Conservation (phyloP, 2,888 invertebrate species). For the Caenorhabditis doughertyi region DNA sequence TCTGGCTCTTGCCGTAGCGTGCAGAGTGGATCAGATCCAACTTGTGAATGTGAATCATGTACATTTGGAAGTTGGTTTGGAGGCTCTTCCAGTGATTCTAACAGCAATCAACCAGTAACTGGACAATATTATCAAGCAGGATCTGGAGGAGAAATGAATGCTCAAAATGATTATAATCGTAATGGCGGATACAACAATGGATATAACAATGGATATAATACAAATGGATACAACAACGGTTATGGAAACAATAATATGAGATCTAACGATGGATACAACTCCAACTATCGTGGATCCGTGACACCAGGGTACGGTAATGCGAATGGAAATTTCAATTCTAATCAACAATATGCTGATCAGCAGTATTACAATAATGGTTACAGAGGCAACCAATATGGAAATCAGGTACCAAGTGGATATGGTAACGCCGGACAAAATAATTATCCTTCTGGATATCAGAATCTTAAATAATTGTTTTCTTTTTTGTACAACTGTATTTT, state of each 20-base stretch:
- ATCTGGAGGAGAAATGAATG: conserved; percentile 37
- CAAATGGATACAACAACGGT: conserved; percentile 19
- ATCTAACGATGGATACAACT: conserved; percentile 33
- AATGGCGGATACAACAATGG: conserved; percentile 16
- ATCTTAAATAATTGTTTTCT: conserved; percentile 16
- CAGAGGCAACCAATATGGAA: conserved; percentile 45
- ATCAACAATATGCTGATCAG: conserved; percentile 39
- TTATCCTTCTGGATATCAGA: conserved; percentile 50
- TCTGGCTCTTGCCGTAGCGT: conserved; percentile 52
- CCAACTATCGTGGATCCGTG: conserved; percentile 11
- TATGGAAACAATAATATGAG: conserved; percentile 16
- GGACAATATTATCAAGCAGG: conserved; percentile 47
- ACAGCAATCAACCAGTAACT: conserved; percentile 39
- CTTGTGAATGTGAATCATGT: conserved; percentile 54
- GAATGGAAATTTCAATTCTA: conserved; percentile 47
- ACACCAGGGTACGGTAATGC: conserved; percentile 42
- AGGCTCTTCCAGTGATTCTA: conserved; percentile 48
- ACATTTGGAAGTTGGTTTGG: conserved; percentile 45
- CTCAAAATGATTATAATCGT: conserved; percentile 25
- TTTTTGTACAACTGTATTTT: neutral
- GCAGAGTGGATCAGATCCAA: conserved; percentile 24
- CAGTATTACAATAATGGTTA: conserved; percentile 28
- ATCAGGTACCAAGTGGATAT: conserved; percentile 39
- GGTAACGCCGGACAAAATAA: conserved; percentile 39
- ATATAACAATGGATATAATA: conserved; percentile 24